Evolutionary conservation across 35 echinoderm and acorn worm genomes (phyloP).

Genomic region (Ophioderma brevispina): DNA sequence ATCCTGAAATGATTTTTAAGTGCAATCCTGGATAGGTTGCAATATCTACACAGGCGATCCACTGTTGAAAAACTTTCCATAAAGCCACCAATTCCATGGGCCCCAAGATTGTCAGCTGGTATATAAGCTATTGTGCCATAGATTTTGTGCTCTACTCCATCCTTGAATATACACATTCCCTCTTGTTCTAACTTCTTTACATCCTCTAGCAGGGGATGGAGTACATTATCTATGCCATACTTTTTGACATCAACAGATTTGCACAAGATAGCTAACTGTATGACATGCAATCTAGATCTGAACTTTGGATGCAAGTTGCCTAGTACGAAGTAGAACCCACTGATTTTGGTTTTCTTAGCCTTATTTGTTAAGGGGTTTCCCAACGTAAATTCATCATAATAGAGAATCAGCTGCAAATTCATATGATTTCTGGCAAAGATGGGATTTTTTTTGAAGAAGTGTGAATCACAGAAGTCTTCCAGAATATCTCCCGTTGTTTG

Average conservation of each 20-base stretch:
- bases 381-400: not conserved
- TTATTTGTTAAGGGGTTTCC: not conserved
- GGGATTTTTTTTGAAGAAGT: not conserved
- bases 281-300: not conserved
- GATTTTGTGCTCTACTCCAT: conserved; percentile 27
- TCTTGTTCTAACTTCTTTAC: conserved; percentile 28
- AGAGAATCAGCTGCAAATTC: not conserved
- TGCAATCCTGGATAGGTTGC: not conserved
- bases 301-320: not conserved
- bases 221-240: not conserved
- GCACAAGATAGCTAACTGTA: not conserved
- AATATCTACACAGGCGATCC: conserved; percentile 14
- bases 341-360: not conserved
- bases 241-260: not conserved
- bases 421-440: not conserved
- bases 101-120: conserved; percentile 37
- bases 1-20: conserved; percentile 13
- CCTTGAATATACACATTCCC: conserved; percentile 16
- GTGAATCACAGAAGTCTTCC: not conserved
- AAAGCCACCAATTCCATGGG: conserved; percentile 42
- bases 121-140: conserved; percentile 15
- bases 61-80: conserved; percentile 17
- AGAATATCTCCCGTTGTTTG: not conserved
- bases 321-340: not conserved
- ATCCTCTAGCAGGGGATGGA: not conserved